Percentiles rank a stretch among this genome's conserved stretches.
phyloP scores from a whole-genome alignment of 2,888 invertebrate genomes.

The Trisateles emortualis region DNA sequence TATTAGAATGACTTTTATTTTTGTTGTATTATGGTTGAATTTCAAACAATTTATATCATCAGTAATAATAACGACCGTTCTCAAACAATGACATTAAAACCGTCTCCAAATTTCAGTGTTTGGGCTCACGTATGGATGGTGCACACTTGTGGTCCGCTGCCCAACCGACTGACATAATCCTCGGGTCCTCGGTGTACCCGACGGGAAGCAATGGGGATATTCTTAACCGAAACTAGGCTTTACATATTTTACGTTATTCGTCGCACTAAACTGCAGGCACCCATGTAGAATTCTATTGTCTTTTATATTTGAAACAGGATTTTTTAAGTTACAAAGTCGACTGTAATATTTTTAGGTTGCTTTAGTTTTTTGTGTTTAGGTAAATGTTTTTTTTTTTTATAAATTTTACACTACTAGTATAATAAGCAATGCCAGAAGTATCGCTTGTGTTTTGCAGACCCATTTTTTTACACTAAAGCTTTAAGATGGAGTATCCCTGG shows the following conservation, averaged over 20 bases:
- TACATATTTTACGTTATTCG: slow-evolving; percentile 4
- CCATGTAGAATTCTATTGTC: not conserved
- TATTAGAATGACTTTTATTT: no score
- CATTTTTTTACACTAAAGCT: no score
- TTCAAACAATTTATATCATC: not conserved
- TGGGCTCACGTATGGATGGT: not conserved
- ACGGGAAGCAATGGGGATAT: slow-evolving; percentile 7
- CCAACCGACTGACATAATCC: slow-evolving; percentile 18
- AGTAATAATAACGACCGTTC: no score
- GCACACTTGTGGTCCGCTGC: not conserved
- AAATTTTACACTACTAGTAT: no score
- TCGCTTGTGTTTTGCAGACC: no score
- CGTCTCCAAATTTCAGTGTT: not conserved
- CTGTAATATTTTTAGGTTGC: not conserved
- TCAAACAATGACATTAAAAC: slow-evolving; percentile 5
- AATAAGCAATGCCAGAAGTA: no score
- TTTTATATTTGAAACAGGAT: not conserved
- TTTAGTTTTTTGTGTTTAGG: not conserved
- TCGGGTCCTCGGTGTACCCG: slow-evolving; percentile 8
- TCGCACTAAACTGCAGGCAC: not conserved
- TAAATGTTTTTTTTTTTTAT: no score
- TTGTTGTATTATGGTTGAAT: no score
- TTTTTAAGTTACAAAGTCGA: not conserved
- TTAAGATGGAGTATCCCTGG: no score
- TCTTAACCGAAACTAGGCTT: slow-evolving; percentile 10